Evolutionary conservation across 1,140 invertebrate genomes (phyloP).

Genomic region (Drosophila simulans): DNA sequence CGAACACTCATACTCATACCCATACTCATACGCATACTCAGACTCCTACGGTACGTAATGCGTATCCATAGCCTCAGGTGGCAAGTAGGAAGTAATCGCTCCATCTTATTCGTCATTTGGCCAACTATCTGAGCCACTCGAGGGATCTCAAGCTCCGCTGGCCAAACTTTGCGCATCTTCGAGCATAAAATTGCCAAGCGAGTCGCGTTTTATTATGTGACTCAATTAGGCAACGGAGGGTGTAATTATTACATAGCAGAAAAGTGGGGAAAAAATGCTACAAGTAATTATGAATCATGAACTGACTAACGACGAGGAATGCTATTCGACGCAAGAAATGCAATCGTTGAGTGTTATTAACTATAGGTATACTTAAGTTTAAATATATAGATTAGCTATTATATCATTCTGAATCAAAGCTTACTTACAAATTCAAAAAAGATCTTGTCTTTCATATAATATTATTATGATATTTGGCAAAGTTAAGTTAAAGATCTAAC

Average conservation of each 20-base stretch:
- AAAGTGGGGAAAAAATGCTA: slow-evolving; percentile 5
- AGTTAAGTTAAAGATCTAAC: too few relatives aligned
- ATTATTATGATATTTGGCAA: too few relatives aligned
- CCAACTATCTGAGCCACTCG: slow-evolving; percentile 10
- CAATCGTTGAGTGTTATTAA: too few relatives aligned
- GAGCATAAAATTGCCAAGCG: slow-evolving; percentile 56
- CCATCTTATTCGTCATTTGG: neutral
- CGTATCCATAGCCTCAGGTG: neutral
- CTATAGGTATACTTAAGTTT: too few relatives aligned
- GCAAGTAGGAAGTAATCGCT: slow-evolving; percentile 36
- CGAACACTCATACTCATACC: neutral
- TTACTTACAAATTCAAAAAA: too few relatives aligned
- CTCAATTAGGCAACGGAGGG: slow-evolving; percentile 55
- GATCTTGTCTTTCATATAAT: too few relatives aligned
- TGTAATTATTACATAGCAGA: slow-evolving; percentile 31
- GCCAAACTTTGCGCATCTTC: slow-evolving; percentile 37
- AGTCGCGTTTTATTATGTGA: slow-evolving; percentile 53
- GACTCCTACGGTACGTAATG: too few relatives aligned
- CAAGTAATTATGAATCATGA: slow-evolving; percentile 20
- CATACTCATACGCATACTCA: too few relatives aligned
- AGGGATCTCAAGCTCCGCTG: neutral
- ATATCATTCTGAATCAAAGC: too few relatives aligned
- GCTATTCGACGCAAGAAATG: neutral
- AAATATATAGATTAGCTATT: too few relatives aligned
- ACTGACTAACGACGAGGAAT: neutral